phyloP scores from a whole-genome alignment of 2,888 invertebrate genomes.

The Pandemis heparana region DNA sequence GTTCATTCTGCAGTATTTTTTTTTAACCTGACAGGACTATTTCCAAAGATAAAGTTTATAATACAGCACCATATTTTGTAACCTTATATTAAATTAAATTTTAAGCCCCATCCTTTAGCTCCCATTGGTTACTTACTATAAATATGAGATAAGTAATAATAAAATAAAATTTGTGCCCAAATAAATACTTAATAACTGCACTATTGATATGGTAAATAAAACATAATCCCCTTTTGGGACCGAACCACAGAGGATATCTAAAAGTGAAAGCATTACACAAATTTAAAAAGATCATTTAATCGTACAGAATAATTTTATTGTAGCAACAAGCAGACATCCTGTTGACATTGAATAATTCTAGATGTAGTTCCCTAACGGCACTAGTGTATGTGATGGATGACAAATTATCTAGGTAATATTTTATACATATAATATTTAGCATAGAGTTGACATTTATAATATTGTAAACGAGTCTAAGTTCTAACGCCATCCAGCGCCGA shows the following conservation, averaged over 20 bases:
- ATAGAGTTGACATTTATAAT: conserved; percentile 27
- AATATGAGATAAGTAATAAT: conserved; percentile 41
- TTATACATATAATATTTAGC: conserved; percentile 23
- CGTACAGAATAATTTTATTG: conserved; percentile 31
- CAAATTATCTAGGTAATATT: conserved; percentile 29
- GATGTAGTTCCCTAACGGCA: conserved; percentile 29
- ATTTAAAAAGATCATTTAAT: conserved; percentile 39
- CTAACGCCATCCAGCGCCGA: neutral
- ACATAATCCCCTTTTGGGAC: conserved; percentile 8
- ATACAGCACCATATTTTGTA: conserved; percentile 23
- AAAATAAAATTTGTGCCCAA: conserved; percentile 54
- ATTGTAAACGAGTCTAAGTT: conserved; percentile 22
- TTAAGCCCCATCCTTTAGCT: conserved; percentile 8
- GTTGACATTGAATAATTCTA: conserved; percentile 32
- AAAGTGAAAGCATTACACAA: conserved; percentile 30
- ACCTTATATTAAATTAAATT: conserved; percentile 2
- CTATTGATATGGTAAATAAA: conserved; percentile 4
- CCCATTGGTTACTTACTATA: conserved; percentile 34
- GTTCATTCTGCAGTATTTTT: neutral
- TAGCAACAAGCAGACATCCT: conserved; percentile 35
- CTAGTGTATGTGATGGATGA: conserved; percentile 32
- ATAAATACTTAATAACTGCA: conserved; percentile 47
- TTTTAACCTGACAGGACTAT: neutral
- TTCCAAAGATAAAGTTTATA: conserved; percentile 4
- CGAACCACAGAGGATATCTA: conserved; percentile 20